A percentile compares a stretch with the other conserved stretches of the same genome.
Evolutionary conservation across 2,888 invertebrate species (phyloP).

Genomic region (Hemistola chrysoprasaria): DNA sequence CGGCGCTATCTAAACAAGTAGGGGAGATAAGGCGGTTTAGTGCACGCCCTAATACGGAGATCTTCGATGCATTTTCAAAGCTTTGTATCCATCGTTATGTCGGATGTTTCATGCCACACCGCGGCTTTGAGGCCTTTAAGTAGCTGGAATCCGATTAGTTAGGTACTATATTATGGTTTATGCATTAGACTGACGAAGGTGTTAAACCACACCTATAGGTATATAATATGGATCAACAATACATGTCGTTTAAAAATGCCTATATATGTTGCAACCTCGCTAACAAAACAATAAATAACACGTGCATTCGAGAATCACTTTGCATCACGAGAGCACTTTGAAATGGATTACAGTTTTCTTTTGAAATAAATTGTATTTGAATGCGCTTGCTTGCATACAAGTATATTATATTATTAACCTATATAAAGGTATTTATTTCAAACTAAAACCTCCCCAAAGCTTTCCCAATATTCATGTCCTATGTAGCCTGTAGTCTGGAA

Average conservation of each 20-base stretch:
- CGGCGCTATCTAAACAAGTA: conserved; percentile 62
- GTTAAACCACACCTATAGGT: too few species aligned
- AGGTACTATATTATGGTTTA: too few species aligned
- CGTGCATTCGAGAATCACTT: neutral
- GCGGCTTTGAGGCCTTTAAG: conserved; percentile 22
- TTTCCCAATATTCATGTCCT: conserved; percentile 26
- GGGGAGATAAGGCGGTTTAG: conserved; percentile 70
- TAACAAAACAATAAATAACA: too few species aligned
- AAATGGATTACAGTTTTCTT: neutral
- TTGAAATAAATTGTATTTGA: conserved; percentile 1
- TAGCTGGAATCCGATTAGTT: conserved; percentile 14
- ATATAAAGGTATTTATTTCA: conserved; percentile 19
- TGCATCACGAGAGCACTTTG: neutral
- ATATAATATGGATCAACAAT: too few species aligned
- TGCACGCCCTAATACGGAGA: conserved; percentile 54
- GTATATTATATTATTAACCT: too few species aligned
- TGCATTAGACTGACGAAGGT: too few species aligned
- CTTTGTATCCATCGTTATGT: conserved; percentile 53
- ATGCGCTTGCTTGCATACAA: neutral
- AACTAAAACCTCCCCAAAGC: conserved; percentile 23
- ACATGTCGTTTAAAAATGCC: too few species aligned
- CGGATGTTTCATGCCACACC: conserved; percentile 38
- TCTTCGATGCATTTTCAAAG: conserved; percentile 51
- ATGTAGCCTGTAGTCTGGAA: conserved; percentile 4
- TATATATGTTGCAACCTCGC: too few species aligned